Percentiles rank a stretch among this genome's conserved stretches.
These are phyloP conservation scores for Zaprionus tsacasi DNA, from an alignment of 1,140 invertebrate species.

Conservation along the genomic window DNA sequence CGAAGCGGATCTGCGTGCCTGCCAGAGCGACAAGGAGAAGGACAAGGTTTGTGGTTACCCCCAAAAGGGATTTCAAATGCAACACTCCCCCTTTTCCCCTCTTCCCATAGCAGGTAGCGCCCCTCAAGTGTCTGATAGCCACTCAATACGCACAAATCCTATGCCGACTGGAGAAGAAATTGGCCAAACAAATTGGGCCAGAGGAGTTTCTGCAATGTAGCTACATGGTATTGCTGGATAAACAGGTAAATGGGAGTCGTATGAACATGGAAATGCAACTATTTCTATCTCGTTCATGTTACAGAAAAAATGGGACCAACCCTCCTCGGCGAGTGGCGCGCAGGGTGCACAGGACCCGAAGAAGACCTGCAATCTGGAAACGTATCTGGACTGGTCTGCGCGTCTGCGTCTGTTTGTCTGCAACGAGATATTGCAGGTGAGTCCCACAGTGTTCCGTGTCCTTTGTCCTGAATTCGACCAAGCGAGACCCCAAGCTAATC, in stretches of 20 bases:
- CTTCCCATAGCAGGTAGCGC: background rate
- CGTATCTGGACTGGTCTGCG: conserved; percentile 82
- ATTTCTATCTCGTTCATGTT: conserved; percentile 1
- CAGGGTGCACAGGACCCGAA: conserved; percentile 78
- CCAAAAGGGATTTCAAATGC: background rate
- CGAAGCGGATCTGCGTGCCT: conserved; percentile 81
- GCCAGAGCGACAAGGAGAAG: conserved; percentile 77
- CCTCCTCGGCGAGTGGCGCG: conserved; percentile 64
- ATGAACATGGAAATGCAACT: background rate
- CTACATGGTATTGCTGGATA: conserved; percentile 74
- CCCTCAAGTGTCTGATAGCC: conserved; percentile 68
- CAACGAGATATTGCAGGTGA: conserved; percentile 83
- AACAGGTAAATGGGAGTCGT: conserved; percentile 59
- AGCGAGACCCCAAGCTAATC: conserved; percentile 40
- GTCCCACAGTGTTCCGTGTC: background rate
- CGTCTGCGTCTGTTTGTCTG: conserved; percentile 82
- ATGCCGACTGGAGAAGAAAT: conserved; percentile 78
- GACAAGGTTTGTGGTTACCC: conserved; percentile 62
- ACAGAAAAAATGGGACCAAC: conserved; percentile 80
- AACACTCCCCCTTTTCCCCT: background rate
- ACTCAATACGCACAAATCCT: conserved; percentile 83
- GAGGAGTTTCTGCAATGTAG: conserved; percentile 83
- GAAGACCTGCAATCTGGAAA: conserved; percentile 84
- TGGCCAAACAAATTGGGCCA: conserved; percentile 81
- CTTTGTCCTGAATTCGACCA: background rate